phyloP scores from a whole-genome alignment of 2,797 vertebrate species.

The Anguilla marmorata region DNA sequence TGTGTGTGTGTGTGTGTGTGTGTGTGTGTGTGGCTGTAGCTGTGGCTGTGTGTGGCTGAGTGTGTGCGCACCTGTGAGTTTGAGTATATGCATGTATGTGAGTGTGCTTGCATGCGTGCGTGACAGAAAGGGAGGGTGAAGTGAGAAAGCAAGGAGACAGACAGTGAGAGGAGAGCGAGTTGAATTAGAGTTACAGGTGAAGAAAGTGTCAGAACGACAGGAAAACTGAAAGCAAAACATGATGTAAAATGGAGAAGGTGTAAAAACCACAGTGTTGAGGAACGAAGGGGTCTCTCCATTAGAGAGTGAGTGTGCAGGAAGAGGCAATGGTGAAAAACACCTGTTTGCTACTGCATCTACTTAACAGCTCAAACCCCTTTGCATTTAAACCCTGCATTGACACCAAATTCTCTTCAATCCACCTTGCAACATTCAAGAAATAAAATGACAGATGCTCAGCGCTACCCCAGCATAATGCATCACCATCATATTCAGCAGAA shows the following conservation, averaged over 20 bases:
- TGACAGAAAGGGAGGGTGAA: constrained; percentile 23
- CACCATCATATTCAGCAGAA: background rate
- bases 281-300: background rate
- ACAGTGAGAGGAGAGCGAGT: background rate
- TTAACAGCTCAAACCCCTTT: background rate
- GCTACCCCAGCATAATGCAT: background rate
- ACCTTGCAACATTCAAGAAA: background rate
- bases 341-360: background rate
- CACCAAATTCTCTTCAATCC: background rate
- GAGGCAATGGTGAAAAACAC: background rate
- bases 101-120: constrained; percentile 18
- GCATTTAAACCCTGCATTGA: background rate
- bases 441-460: background rate
- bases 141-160: background rate
- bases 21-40: background rate
- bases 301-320: background rate
- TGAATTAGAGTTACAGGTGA: background rate
- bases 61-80: background rate
- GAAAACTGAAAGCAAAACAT: background rate
- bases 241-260: background rate
- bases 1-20: constrained; percentile 25
- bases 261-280: background rate
- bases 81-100: background rate
- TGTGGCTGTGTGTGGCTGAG: constrained; percentile 31
- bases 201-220: background rate